These are phyloP conservation scores for Eurystomus gularis DNA, from an alignment of 2,113 vertebrate species.

Conservation along the genomic window DNA sequence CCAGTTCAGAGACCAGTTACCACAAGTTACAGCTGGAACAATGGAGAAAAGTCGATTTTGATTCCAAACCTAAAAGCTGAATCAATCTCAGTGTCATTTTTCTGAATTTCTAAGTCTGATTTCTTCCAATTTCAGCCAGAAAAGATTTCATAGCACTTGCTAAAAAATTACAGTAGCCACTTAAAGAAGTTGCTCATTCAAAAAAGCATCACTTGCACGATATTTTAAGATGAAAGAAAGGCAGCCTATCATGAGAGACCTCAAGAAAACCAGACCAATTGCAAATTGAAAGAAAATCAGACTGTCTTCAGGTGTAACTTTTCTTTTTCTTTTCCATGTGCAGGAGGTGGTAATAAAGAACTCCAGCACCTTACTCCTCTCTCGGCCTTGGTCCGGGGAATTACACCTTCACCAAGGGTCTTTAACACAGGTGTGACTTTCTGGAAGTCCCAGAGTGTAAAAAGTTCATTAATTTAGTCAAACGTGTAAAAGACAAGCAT, in stretches of 20 bases:
- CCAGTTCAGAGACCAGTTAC: neutral
- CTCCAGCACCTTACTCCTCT: neutral
- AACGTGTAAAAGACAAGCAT: neutral
- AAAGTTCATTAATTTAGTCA: neutral
- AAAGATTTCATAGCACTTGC: neutral
- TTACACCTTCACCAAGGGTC: neutral
- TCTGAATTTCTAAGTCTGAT: neutral
- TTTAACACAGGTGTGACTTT: neutral
- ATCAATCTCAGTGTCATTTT: neutral
- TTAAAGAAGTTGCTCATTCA: neutral
- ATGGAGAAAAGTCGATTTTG: neutral
- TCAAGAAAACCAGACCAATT: neutral
- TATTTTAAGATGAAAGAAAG: neutral
- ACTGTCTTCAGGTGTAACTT: neutral
- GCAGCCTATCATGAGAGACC: neutral
- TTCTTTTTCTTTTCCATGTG: neutral
- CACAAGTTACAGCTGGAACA: neutral
- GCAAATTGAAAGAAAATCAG: neutral
- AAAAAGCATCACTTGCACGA: neutral
- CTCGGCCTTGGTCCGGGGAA: neutral
- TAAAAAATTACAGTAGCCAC: neutral
- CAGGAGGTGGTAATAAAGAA: neutral
- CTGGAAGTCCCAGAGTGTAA: neutral
- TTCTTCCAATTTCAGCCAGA: neutral
- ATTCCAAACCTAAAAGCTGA: neutral